A percentile compares a stretch with the other conserved stretches of the same genome.
These are phyloP conservation scores for Polyploca ridens DNA, from an alignment of 2,888 invertebrate genomes.

Conservation along the genomic window DNA sequence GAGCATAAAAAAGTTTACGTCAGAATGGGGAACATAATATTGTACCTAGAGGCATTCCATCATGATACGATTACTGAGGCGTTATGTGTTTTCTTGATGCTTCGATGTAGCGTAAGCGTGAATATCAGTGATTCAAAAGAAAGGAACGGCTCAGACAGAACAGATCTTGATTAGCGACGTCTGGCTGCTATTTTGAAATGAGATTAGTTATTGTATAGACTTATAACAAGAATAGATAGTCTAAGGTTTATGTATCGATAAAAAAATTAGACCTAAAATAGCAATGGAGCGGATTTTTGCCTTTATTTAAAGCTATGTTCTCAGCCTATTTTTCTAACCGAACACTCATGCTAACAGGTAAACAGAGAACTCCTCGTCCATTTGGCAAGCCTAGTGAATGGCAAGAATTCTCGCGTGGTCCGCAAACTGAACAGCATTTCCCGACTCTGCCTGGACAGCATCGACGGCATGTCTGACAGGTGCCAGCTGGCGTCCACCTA, in stretches of 20 bases:
- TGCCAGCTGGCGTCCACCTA: constrained; percentile 77
- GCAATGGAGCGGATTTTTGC: no score
- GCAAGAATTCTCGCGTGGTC: constrained; percentile 74
- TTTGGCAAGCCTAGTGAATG: constrained; percentile 72
- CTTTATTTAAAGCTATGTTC: no score
- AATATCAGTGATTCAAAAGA: not conserved
- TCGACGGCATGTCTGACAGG: constrained; percentile 74
- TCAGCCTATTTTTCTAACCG: not conserved
- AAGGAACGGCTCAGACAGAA: not conserved
- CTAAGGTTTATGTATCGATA: no score
- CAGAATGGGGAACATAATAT: not conserved
- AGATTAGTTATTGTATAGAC: no score
- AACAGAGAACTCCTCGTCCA: constrained; percentile 74
- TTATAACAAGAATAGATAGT: no score
- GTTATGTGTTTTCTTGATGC: not conserved
- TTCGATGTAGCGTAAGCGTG: not conserved
- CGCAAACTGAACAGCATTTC: constrained; percentile 73
- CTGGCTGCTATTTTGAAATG: no score
- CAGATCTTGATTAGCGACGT: no score
- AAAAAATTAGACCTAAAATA: no score
- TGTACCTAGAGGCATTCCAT: constrained; percentile 2
- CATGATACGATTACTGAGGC: not conserved
- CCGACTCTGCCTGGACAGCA: constrained; percentile 71
- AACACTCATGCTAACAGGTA: constrained; percentile 47
- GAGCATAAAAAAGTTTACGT: constrained; percentile 21